Base-by-base conservation (phyloP, 2,797 vertebrate genomes). In the Pseudocheirus occidentalis region DNA sequence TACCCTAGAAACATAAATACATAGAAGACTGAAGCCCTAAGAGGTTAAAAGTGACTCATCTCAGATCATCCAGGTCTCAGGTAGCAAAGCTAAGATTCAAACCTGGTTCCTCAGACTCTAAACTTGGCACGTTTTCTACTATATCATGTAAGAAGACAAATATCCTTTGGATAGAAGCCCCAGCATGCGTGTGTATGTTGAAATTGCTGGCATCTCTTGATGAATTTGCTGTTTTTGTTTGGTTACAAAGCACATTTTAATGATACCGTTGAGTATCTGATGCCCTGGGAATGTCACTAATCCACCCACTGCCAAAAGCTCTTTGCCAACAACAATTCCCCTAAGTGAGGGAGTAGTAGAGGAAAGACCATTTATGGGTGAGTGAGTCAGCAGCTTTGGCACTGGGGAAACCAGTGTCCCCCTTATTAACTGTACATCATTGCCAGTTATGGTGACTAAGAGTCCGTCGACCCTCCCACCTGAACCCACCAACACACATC, bases 291-390 rank as follows among this genome's bases (percentile, higher is more conserved):
- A 54, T n/a, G 92, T 54, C 31, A 27, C 56, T 95, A 90, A 34
- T 93, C 94, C 92, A 21, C 94, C 92, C 81, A 93, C 95, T n/a
- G 53, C 91, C 28, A 11, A 62, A 81, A 91, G 89, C 93, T 28
- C 1, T 66, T 16, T 89, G 91, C 95, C 93, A 91, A 56, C 12
- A 29, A 40, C 52, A 4, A 59, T 59, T 92, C 53, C 56, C 92
- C 87, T 34, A 16, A 55, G n/a, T 24, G 50, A 18, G 81, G 92
- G 94, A 29, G 40, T 81, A 46, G 73, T 81, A 46, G n/a, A 81
- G 66, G n/a, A 59, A 87, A 95, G 92, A 91, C 0, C 21, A 7
- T 21, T 0, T 55, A 18, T 12, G 81, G 94, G 94, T 52, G 9
- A 73, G 7, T 58, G 95, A 87, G 91, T 93, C 96, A 95, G 54